A percentile compares a stretch with the other conserved stretches of the same genome.
phyloP scores from a whole-genome alignment of 1,140 invertebrate genomes.

The Diuraphis noxia region DNA sequence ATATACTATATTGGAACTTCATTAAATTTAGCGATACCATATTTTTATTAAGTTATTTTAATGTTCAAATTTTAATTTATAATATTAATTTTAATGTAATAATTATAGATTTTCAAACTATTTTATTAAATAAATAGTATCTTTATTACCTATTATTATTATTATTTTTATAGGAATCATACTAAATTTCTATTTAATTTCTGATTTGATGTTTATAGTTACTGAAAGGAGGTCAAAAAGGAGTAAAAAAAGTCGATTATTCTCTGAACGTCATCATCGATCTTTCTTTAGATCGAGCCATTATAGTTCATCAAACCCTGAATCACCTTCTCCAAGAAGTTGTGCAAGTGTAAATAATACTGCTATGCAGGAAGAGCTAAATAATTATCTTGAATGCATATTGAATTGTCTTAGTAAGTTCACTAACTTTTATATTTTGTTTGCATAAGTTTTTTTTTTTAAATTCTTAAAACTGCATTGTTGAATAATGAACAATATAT shows the following conservation, averaged over 20 bases:
- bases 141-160: background rate
- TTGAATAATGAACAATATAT: background rate
- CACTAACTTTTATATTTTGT: background rate
- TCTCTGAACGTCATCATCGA: background rate
- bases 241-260: background rate
- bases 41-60: background rate
- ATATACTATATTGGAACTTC: no score
- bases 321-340: background rate
- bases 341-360: background rate
- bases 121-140: background rate
- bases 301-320: background rate
- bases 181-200: background rate
- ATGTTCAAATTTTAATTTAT: no score
- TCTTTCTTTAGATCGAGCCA: background rate
- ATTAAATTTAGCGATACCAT: background rate
- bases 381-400: constrained; percentile 33
- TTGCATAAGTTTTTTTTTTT: background rate
- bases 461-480: background rate
- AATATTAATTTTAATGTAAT: no score
- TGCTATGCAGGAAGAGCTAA: background rate
- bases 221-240: background rate
- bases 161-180: background rate
- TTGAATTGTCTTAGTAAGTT: constrained; percentile 42
- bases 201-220: background rate
- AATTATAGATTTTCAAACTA: no score